Base-by-base conservation (phyloP, 2,113 vertebrate species). In the Saccopteryx bilineata region DNA sequence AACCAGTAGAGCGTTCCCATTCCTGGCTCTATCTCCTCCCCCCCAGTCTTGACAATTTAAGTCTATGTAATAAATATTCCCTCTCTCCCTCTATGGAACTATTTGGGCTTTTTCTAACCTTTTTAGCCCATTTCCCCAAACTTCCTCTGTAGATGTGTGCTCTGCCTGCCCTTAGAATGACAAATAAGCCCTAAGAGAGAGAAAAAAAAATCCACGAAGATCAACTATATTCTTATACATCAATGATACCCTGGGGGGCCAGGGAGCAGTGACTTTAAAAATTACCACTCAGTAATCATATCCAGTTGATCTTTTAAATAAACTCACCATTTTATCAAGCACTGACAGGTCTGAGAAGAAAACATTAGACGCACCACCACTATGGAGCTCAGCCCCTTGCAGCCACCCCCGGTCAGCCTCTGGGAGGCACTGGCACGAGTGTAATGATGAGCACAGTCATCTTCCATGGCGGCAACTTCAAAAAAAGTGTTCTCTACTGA, bases 261-360 rank as follows among this genome's bases (percentile, higher is more conserved):
- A 17, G 31, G 5, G 2, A 39, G 14, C 12, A 15, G 24, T n/a
- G 11, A 52, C 18, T 75, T 60, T 48, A 28, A 56, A 91, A 56
- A 56, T 9, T 11, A 48, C 11, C 28, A 28, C 75, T 46, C 14
- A n/a, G 56, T 21, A n/a, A 79, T 56, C 46, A 48, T 28, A 17
- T 85, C n/a, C 80, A 71, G 85, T 63, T 56, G 2, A 8, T 2
- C 15, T 61, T 84, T 61, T 61, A 39, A 76, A 90, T 24, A 71
- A 87, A 91, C 13, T 33, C 78, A 61, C 60, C 48, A 52, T 74
- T 95, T 95, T 76, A 65, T 80, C 50, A 28, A 33, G 85, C 56
- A 69, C 11, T 78, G 56, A 58, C 28, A 79, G 13, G 71, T 66
- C 1, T 80, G 54, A 89, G 48, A 90, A 89, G 66, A 81, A 89